A percentile compares a stretch with the other conserved stretches of the same genome.
Evolutionary conservation across 2,797 vertebrate genomes (phyloP).

Genomic region (Valencia hispanica): DNA sequence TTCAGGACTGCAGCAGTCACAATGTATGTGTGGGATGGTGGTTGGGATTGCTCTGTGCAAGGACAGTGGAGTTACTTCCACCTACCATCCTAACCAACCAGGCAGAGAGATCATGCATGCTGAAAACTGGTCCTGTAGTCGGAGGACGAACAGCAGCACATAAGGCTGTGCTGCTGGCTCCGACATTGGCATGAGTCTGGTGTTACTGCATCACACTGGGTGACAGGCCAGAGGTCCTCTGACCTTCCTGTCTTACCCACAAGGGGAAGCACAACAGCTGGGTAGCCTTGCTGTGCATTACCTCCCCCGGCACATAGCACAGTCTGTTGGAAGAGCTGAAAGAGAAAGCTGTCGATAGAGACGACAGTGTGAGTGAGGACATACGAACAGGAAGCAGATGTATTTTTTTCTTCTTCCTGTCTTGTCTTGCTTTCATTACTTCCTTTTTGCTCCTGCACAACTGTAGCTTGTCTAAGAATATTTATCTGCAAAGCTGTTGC

Average conservation of each 20-base stretch:
- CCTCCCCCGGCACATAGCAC: background rate
- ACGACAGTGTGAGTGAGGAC: background rate
- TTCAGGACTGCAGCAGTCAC: conserved; percentile 30
- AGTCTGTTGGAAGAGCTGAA: conserved; percentile 3
- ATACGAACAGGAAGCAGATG: background rate
- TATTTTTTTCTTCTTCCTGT: conserved; percentile 8
- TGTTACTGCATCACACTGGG: conserved; percentile 30
- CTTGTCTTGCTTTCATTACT: conserved; percentile 11
- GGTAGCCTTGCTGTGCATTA: conserved; percentile 36
- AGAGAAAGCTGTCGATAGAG: background rate
- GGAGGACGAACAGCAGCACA: conserved; percentile 17
- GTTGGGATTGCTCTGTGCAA: conserved; percentile 13
- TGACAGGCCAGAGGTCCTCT: conserved; percentile 48
- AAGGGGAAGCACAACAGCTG: conserved; percentile 56
- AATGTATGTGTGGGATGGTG: background rate
- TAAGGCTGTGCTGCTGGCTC: conserved; percentile 29
- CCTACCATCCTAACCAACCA: conserved; percentile 18
- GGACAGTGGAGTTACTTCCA: conserved; percentile 40
- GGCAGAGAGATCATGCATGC: conserved; percentile 11
- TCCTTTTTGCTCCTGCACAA: background rate
- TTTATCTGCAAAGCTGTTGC: background rate
- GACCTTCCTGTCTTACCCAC: conserved; percentile 71
- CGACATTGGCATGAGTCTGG: conserved; percentile 30
- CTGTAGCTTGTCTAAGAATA: background rate
- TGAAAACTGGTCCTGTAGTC: conserved; percentile 28